These are phyloP conservation scores for Euglossa dilemma DNA, from an alignment of 1,140 invertebrate genomes.

Conservation along the genomic window DNA sequence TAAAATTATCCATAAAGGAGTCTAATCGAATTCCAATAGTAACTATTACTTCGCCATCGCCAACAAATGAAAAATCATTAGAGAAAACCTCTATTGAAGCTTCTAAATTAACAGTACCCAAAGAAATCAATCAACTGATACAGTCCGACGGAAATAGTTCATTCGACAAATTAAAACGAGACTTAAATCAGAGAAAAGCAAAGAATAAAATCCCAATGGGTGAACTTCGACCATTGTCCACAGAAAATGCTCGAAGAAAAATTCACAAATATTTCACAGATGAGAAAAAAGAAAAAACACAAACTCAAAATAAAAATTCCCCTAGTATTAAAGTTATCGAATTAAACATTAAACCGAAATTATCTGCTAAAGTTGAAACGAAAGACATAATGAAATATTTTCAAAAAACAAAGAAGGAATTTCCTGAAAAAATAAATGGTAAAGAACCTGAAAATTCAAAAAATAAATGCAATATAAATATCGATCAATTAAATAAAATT, in stretches of 20 bases:
- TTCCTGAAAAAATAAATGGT: background rate
- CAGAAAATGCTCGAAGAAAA: constrained; percentile 74
- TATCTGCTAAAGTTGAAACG: constrained; percentile 74
- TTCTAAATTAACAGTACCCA: constrained; percentile 57
- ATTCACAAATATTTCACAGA: constrained; percentile 76
- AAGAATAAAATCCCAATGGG: constrained; percentile 70
- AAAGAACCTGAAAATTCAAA: background rate
- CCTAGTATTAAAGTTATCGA: constrained; percentile 56
- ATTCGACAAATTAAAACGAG: constrained; percentile 74
- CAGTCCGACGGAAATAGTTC: constrained; percentile 55
- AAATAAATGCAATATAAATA: constrained; percentile 2
- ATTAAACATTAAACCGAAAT: constrained; percentile 72
- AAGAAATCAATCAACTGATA: constrained; percentile 28
- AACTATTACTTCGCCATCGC: constrained; percentile 73
- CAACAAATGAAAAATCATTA: constrained; percentile 66
- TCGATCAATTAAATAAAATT: constrained; percentile 12
- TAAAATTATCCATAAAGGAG: constrained; percentile 13
- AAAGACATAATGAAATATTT: constrained; percentile 79
- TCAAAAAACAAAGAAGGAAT: constrained; percentile 28
- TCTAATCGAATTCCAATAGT: constrained; percentile 54
- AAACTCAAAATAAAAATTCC: constrained; percentile 12
- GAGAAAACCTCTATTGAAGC: constrained; percentile 52
- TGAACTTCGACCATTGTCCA: constrained; percentile 73
- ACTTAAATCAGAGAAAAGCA: constrained; percentile 74
- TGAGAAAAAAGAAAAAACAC: constrained; percentile 28